Conservation (phyloP, 2,113 vertebrate species). For the Tor tambroides region DNA sequence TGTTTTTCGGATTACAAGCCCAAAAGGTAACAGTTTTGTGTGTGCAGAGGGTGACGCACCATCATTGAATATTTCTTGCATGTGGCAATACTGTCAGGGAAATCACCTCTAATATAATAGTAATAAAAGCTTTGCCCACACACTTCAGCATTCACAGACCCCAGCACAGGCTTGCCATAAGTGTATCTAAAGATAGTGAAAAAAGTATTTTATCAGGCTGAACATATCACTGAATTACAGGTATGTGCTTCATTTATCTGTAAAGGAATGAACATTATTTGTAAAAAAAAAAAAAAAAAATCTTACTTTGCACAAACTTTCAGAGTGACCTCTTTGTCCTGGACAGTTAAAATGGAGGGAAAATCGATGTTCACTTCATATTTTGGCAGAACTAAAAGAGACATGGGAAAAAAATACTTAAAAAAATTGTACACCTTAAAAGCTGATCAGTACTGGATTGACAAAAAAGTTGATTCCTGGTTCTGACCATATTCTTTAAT, state of each 20-base stretch:
- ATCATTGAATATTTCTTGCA: conserved; percentile 64
- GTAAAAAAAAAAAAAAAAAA: background rate
- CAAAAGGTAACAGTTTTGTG: background rate
- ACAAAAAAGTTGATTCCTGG: too few species aligned
- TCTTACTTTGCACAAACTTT: conserved; percentile 76
- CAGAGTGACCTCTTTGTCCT: conserved; percentile 63
- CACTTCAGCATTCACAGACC: conserved; percentile 61
- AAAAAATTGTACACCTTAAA: too few species aligned
- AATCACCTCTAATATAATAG: background rate
- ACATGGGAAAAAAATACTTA: background rate
- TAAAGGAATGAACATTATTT: background rate
- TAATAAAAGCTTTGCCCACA: conserved; percentile 43
- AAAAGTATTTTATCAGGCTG: too few species aligned
- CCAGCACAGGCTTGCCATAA: conserved; percentile 75
- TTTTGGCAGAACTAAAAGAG: conserved; percentile 73
- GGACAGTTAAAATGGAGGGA: conserved; percentile 67
- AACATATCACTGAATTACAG: too few species aligned
- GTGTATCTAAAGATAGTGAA: conserved; percentile 69
- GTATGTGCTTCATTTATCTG: background rate
- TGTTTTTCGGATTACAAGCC: background rate
- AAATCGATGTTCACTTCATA: conserved; percentile 72
- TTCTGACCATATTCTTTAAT: too few species aligned
- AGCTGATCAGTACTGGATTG: background rate
- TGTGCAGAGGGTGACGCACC: conserved; percentile 59
- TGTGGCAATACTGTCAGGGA: accelerated